These are phyloP conservation scores for Felis catus DNA, from an alignment of 2,113 vertebrate genomes.

Conservation along the genomic window DNA sequence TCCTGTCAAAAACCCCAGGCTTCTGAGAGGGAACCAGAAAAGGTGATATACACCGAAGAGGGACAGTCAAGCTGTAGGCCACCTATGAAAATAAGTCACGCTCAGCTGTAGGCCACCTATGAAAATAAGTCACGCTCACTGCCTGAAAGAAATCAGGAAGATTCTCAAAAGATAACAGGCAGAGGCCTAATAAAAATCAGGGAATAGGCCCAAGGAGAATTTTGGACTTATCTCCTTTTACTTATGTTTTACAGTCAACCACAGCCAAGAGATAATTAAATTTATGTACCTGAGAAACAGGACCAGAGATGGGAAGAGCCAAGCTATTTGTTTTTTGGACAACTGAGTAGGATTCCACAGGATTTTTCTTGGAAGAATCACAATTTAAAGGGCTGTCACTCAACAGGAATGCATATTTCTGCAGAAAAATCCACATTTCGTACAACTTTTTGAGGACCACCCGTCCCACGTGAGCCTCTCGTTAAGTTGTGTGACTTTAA, in stretches of 20 bases:
- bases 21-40: neutral
- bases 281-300: neutral
- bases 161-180: neutral
- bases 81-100: neutral
- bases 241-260: neutral
- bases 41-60: no score
- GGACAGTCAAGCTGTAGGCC: neutral
- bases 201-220: neutral
- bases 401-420: neutral
- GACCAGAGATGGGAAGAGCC: neutral
- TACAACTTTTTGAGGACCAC: neutral
- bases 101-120: neutral
- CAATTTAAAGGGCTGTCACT: neutral
- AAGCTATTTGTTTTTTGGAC: neutral
- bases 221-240: neutral
- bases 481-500: neutral
- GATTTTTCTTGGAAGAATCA: neutral
- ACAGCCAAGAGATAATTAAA: neutral
- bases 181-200: neutral
- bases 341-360: neutral
- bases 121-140: neutral
- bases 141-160: neutral
- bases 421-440: neutral
- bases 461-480: neutral
- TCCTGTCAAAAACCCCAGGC: neutral